These are phyloP conservation scores for Rhinolophus ferrumequinum DNA, from an alignment of 2,113 vertebrate species.

Conservation along the genomic window DNA sequence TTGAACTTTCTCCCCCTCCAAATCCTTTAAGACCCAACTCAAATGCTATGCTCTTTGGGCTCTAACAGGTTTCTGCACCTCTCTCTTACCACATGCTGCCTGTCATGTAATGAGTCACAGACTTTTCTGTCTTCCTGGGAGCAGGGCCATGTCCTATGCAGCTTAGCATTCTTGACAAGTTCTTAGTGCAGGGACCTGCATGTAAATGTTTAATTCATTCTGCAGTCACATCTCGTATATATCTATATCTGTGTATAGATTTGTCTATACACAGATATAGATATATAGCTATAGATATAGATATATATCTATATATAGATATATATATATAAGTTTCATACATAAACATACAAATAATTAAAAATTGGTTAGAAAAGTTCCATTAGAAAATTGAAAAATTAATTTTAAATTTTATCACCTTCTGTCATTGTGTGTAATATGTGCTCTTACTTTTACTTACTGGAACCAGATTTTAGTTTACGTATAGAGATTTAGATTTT, in stretches of 20 bases:
- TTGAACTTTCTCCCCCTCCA: neutral
- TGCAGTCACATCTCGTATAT: neutral
- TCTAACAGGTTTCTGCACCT: neutral
- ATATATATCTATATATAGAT: neutral
- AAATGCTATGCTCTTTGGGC: neutral
- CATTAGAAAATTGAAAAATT: conserved; percentile 49
- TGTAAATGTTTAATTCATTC: conserved; percentile 40
- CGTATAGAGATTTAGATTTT: conserved; percentile 39
- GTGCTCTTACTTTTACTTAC: conserved; percentile 32
- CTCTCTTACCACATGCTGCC: neutral
- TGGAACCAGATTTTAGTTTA: conserved; percentile 54
- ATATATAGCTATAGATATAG: too few species aligned
- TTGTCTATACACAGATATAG: neutral
- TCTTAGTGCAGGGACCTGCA: neutral
- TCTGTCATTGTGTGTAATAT: conserved; percentile 22
- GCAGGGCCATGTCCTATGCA: neutral
- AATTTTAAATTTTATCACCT: conserved; percentile 19
- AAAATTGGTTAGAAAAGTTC: neutral
- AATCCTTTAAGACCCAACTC: neutral
- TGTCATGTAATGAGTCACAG: neutral
- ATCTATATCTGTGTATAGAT: neutral
- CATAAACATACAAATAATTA: neutral
- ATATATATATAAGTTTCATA: neutral
- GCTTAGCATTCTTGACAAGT: neutral
- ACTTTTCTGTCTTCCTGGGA: neutral